Evolutionary conservation across 2,797 vertebrate species (phyloP).

Genomic region (Takifugu ocellatus): DNA sequence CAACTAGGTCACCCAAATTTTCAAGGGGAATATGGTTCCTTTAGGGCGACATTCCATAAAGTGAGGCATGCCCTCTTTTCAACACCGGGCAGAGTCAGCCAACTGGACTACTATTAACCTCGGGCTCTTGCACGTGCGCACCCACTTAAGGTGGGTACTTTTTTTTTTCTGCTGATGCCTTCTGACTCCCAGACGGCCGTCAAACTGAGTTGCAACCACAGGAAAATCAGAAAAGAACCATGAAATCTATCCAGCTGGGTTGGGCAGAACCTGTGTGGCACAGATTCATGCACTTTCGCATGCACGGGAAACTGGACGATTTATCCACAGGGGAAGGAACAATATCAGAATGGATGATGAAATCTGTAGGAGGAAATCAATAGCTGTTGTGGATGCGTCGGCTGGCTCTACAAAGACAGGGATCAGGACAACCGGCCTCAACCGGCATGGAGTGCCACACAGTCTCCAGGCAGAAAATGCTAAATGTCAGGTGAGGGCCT

Average conservation of each 20-base stretch:
- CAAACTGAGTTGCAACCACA: conserved; percentile 10
- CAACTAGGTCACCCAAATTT: conserved; percentile 73
- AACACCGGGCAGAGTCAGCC: conserved; percentile 20
- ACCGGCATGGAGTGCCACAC: conserved; percentile 23
- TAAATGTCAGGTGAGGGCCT: conserved; percentile 56
- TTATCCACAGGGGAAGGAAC: conserved; percentile 22
- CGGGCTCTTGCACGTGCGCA: not conserved
- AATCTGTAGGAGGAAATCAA: conserved; percentile 53
- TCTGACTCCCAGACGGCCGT: not conserved
- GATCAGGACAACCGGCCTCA: conserved; percentile 31
- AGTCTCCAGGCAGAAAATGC: conserved; percentile 44
- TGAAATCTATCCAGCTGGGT: not conserved
- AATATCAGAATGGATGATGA: conserved; percentile 31
- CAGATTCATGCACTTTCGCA: conserved; percentile 1
- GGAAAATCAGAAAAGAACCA: conserved; percentile 6
- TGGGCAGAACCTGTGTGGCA: conserved; percentile 9
- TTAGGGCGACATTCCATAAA: conserved; percentile 42
- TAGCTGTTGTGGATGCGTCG: conserved; percentile 53
- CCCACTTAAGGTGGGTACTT: not conserved
- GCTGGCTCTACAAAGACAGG: conserved; percentile 23
- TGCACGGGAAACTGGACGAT: conserved; percentile 4
- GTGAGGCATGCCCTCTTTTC: conserved; percentile 69
- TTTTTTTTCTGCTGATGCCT: not conserved
- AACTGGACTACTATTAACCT: conserved; percentile 7
- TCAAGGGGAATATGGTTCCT: conserved; percentile 59